A percentile compares a stretch with the other conserved stretches of the same genome.
Evolutionary conservation across 1,140 invertebrate genomes (phyloP).

Genomic region (Leptinotarsa texana): DNA sequence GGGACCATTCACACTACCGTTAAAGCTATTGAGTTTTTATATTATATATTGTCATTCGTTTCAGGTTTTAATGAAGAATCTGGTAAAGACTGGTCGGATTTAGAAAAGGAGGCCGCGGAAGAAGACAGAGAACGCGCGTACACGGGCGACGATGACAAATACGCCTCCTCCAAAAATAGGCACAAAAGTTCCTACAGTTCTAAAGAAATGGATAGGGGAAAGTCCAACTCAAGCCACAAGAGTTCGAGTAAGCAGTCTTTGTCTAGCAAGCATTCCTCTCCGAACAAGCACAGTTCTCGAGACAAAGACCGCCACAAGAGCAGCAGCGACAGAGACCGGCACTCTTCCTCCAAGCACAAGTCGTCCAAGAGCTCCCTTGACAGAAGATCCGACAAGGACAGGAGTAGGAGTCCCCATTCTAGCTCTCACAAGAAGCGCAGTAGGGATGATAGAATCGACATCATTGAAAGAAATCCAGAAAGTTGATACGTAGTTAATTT

Average conservation of each 20-base stretch:
- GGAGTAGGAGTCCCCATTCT: slow-evolving; percentile 37
- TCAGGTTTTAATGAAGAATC: slow-evolving; percentile 89
- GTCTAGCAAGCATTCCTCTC: slow-evolving; percentile 27
- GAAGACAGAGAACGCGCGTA: slow-evolving; percentile 77
- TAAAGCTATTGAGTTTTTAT: slow-evolving; percentile 48
- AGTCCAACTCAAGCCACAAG: slow-evolving; percentile 47
- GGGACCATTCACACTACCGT: no score
- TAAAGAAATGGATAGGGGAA: slow-evolving; percentile 58
- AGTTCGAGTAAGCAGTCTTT: slow-evolving; percentile 42
- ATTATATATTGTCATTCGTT: slow-evolving; percentile 40
- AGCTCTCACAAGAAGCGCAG: slow-evolving; percentile 64
- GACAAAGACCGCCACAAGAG: slow-evolving; percentile 29
- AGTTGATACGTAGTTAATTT: slow-evolving; percentile 38
- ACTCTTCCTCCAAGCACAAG: slow-evolving; percentile 47
- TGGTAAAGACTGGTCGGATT: slow-evolving; percentile 97
- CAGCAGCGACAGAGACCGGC: slow-evolving; percentile 53
- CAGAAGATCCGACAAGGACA: slow-evolving; percentile 41
- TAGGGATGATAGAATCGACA: slow-evolving; percentile 72
- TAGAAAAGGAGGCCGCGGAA: slow-evolving; percentile 91
- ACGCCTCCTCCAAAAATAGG: slow-evolving; percentile 54
- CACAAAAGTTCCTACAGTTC: slow-evolving; percentile 51
- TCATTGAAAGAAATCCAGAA: slow-evolving; percentile 71
- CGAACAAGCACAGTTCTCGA: slow-evolving; percentile 25
- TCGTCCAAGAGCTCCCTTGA: slow-evolving; percentile 51
- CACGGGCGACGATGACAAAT: slow-evolving; percentile 56